phyloP scores from a whole-genome alignment of 2,113 vertebrate species.

The Cettia cetti region DNA sequence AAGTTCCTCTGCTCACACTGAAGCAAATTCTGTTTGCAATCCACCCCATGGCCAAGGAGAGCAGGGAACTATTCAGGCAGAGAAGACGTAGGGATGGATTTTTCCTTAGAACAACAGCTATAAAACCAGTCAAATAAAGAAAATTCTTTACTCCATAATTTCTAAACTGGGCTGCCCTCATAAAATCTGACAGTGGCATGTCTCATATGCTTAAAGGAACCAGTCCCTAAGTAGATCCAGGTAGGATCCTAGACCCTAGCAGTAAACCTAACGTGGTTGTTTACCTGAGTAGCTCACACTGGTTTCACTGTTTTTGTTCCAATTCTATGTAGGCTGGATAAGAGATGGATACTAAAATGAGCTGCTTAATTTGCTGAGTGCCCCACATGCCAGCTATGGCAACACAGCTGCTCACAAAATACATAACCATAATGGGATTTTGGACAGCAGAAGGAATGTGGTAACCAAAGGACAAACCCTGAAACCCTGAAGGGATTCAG shows the following conservation, averaged over 20 bases:
- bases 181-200: neutral
- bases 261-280: neutral
- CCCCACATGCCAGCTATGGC: neutral
- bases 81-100: accelerated
- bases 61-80: neutral
- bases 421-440: neutral
- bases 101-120: neutral
- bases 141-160: neutral
- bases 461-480: neutral
- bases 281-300: neutral
- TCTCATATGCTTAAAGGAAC: neutral
- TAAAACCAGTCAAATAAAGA: neutral
- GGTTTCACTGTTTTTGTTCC: neutral
- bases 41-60: neutral
- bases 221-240: neutral
- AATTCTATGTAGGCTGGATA: neutral
- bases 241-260: neutral
- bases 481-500: neutral
- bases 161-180: neutral
- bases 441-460: neutral
- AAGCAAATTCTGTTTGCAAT: neutral
- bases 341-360: neutral
- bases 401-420: neutral
- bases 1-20: neutral
- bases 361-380: neutral